These are phyloP conservation scores for Aphidius gifuensis DNA, from an alignment of 1,140 invertebrate genomes.

Conservation along the genomic window DNA sequence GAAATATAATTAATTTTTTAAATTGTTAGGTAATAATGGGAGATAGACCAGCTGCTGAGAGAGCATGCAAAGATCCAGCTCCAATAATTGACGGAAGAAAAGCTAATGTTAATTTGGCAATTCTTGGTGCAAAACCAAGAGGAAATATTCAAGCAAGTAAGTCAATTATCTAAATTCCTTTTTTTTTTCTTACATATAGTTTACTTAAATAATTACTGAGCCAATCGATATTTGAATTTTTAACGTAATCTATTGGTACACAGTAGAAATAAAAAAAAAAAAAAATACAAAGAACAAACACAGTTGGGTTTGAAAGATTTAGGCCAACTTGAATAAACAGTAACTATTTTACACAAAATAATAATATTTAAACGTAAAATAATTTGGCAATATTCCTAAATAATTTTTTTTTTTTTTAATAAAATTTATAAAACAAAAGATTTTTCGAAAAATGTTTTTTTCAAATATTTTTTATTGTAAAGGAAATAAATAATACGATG, in stretches of 20 bases:
- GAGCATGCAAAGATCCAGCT: constrained; percentile 96
- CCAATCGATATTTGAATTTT: constrained; percentile 10
- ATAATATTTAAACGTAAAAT: neutral
- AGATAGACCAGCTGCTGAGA: constrained; percentile 85
- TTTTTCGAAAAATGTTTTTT: constrained; percentile 2
- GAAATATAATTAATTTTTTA: neutral
- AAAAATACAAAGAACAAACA: too few relatives aligned
- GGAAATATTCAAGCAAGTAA: constrained; percentile 79
- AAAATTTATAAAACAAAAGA: constrained; percentile 33
- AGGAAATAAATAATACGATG: neutral
- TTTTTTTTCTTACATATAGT: neutral
- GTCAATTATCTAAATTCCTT: constrained; percentile 32
- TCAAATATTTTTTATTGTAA: neutral
- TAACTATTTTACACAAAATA: neutral
- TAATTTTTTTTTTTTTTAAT: constrained; percentile 42
- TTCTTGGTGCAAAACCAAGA: constrained; percentile 93
- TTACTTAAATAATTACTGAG: neutral
- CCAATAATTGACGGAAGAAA: constrained; percentile 98
- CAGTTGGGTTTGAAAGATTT: neutral
- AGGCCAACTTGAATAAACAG: neutral
- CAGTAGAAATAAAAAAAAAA: too few relatives aligned
- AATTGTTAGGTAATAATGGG: constrained; percentile 90
- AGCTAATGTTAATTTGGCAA: constrained; percentile 97
- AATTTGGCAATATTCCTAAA: constrained; percentile 30
- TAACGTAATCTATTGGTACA: neutral